These are phyloP conservation scores for Neelides sp. DNA, from an alignment of 1,140 invertebrate genomes.

Conservation along the genomic window DNA sequence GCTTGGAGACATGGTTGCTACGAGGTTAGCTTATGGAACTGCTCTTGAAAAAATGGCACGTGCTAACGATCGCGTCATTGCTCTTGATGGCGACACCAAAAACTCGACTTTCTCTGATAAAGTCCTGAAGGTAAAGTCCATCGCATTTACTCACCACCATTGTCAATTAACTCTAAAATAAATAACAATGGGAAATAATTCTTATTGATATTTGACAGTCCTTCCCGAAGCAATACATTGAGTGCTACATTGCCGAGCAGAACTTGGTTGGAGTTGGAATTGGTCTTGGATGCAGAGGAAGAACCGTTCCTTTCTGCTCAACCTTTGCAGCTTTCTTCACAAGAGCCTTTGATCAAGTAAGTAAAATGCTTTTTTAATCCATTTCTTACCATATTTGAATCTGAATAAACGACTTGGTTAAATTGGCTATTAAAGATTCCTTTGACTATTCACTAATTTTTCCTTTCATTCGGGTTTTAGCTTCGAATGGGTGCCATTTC, in stretches of 20 bases:
- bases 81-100: constrained; percentile 91
- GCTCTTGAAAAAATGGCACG: constrained; percentile 78
- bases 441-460: constrained; percentile 2
- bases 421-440: no score
- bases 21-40: constrained; percentile 84
- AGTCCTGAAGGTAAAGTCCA: constrained; percentile 55
- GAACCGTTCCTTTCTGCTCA: constrained; percentile 81
- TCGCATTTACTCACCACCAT: not conserved
- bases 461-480: constrained; percentile 41
- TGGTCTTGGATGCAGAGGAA: constrained; percentile 74
- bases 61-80: constrained; percentile 71
- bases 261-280: constrained; percentile 93
- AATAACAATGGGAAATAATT: constrained; percentile 9
- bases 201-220: constrained; percentile 33
- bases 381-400: constrained; percentile 7
- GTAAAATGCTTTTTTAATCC: constrained; percentile 9
- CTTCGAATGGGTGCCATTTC: constrained; percentile 98
- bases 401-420: no score
- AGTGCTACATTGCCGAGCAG: constrained; percentile 98
- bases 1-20: constrained; percentile 67
- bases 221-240: constrained; percentile 65
- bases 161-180: constrained; percentile 3
- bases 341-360: constrained; percentile 83
- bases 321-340: constrained; percentile 98
- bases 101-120: constrained; percentile 96